Base-by-base conservation (phyloP, 2,797 vertebrate species). In the Megaceryle alcyon region DNA sequence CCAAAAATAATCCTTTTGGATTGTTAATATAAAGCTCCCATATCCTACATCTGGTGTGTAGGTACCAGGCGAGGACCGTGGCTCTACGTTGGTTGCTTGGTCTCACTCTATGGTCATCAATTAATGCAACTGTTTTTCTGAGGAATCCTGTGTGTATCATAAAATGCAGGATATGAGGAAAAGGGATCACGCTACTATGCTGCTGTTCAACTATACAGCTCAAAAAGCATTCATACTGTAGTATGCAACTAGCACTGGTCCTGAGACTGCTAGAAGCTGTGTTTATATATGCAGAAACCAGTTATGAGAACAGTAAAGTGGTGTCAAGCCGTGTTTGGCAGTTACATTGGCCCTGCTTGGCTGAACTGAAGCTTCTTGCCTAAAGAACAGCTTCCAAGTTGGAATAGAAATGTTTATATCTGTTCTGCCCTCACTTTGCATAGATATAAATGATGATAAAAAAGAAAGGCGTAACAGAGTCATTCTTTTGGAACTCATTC, bases 1-100 rank as follows among this genome's bases (percentile, higher is more conserved):
- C 12, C 22, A 31, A 71, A 54, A 48, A 43, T 17, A 53, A 46
- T 39, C 17, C 29, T 61, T 57, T 65, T 51, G 25, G 18, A n/a
- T 14, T 22, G 5, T 29, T 49, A 19, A 9, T 66, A 61, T 35
- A 35, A 35, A 6, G 16, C n/a, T 51, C 41, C 51, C 51, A 12
- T 26, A 28, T 37, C 23, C 23, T 35, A 5, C 29, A 26, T 9
- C 28, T 35, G 17, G 19, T 49, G 35, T 21, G 11, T 22, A 23
- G 41, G 44, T 16, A 41, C 41, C 41, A 26, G 20, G 20, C 17
- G 39, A 56, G 41, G 73, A n/a, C 10, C 17, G 41, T 60, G 65
- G 33, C 33, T 46, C 3, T 9, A 3, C 0, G 0, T 22, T 23
- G 18, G 14, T 70, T 69, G 12, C 57, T 35, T 51, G 53, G 25